Base-by-base conservation (phyloP, 2,113 vertebrate species). In the Podarcis cretensis region DNA sequence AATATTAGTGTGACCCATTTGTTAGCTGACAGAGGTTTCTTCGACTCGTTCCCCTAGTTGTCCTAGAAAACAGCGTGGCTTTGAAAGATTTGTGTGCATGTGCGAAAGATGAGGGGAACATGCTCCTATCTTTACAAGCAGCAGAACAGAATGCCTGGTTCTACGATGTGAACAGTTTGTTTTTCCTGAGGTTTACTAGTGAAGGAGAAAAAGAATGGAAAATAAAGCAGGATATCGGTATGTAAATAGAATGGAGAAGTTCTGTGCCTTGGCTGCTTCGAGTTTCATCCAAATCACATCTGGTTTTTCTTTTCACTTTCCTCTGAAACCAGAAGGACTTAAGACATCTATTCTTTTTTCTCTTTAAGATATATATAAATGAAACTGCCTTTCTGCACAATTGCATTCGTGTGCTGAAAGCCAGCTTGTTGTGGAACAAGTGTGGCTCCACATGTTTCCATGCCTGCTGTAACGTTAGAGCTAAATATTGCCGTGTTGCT, bases 1-100 rank as follows among this genome's bases (percentile, higher is more conserved):
- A 94, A 94, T 95, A 91, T 93, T 90, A 94, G 90, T 92, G 92
- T 93, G 93, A 93, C 94, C 93, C 93, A 95, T 94, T 95, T 95
- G 92, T 95, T 93, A 96, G 93, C 93, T 92, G 94, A 93, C 92
- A 80, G 88, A 93, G 81, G 83, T 93, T 93, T 43, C 35, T 4
- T 92, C 93, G 93, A 87, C 92, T 86, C 76, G 86, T 95, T 92
- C 66, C 84, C 90, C 69, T 91, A 48, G 85, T 76, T 85, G 87
- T 88, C 75, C 82, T 92, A 91, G 90, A 92, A 95, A 90, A 91
- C 90, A 87, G 91, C 90, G 90, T 63, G 68, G 76, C 88, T 40
- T 86, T 6, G 66, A n/a, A 86, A 79, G 14, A 81, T 30, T 21
- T n/a, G 13, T 54, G 30, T 35, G n/a, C 20, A 5, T 85, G 65